phyloP scores from a whole-genome alignment of 1,140 invertebrate species.

The Parasteatoda tepidariorum region DNA sequence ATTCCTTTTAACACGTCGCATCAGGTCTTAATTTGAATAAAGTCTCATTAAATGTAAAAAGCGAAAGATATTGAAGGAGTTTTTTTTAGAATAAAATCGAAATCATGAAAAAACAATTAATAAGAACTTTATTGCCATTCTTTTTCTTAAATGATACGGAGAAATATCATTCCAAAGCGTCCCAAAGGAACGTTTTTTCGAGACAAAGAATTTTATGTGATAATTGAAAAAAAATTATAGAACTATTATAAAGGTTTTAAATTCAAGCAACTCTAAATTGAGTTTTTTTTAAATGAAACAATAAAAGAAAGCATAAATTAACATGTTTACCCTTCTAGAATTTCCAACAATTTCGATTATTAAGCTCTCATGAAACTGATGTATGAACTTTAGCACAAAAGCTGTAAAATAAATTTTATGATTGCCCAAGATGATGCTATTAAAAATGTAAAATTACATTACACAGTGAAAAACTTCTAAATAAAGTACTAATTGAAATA shows the following conservation, averaged over 20 bases:
- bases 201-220: background rate
- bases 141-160: background rate
- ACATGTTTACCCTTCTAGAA: too few species aligned
- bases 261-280: constrained; percentile 29
- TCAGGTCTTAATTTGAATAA: background rate
- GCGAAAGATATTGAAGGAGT: background rate
- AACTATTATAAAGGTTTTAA: background rate
- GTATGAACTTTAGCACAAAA: too few species aligned
- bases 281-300: too few species aligned
- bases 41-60: background rate
- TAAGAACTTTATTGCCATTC: constrained; percentile 16
- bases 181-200: constrained; percentile 9
- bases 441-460: too few species aligned
- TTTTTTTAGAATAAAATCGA: background rate
- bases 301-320: too few species aligned
- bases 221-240: constrained; percentile 19
- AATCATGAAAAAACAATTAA: constrained; percentile 42
- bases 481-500: too few species aligned
- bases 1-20: background rate
- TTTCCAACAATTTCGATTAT: too few species aligned
- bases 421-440: too few species aligned
- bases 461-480: too few species aligned
- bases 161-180: background rate
- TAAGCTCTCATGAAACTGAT: too few species aligned
- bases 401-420: too few species aligned